Percentiles rank a stretch among this genome's conserved stretches.
Conservation (phyloP, 2,797 vertebrate genomes). For the Tolypeutes matacus region DNA sequence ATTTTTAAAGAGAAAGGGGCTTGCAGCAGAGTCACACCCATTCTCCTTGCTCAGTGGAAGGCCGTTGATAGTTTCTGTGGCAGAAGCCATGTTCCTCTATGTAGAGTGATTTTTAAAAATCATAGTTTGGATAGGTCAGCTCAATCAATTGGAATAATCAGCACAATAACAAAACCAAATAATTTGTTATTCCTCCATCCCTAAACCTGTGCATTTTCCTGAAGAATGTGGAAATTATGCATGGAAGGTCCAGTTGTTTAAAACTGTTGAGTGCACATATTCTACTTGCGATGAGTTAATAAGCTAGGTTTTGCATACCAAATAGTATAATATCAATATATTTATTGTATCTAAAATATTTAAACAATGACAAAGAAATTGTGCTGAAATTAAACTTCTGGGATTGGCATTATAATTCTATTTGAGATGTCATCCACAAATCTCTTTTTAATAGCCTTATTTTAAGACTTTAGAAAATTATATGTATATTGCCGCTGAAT, state of each 20-base stretch:
- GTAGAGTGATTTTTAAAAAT: not conserved
- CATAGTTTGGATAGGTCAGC: not conserved
- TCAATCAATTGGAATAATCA: not conserved
- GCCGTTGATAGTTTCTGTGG: not conserved
- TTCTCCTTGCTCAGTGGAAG: not conserved
- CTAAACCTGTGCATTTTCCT: not conserved
- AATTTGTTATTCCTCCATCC: constrained; percentile 51
- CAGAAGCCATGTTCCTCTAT: constrained; percentile 1
- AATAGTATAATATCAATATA: not conserved
- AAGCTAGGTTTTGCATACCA: not conserved
- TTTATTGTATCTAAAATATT: not conserved
- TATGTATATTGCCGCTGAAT: not conserved
- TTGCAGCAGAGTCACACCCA: not conserved
- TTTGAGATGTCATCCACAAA: not conserved
- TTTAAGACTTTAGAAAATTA: constrained; percentile 13
- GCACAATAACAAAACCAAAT: not conserved
- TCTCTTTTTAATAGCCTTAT: constrained; percentile 20
- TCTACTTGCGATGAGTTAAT: not conserved
- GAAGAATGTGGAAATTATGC: constrained; percentile 27
- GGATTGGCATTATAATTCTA: constrained; percentile 15
- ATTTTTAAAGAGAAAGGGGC: not conserved
- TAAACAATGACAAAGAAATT: constrained; percentile 16
- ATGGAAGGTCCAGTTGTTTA: not conserved
- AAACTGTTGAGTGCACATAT: not conserved
- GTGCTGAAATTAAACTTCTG: not conserved